These are phyloP conservation scores for Cichladusa arquata DNA, from an alignment of 2,113 vertebrate genomes.

Conservation along the genomic window DNA sequence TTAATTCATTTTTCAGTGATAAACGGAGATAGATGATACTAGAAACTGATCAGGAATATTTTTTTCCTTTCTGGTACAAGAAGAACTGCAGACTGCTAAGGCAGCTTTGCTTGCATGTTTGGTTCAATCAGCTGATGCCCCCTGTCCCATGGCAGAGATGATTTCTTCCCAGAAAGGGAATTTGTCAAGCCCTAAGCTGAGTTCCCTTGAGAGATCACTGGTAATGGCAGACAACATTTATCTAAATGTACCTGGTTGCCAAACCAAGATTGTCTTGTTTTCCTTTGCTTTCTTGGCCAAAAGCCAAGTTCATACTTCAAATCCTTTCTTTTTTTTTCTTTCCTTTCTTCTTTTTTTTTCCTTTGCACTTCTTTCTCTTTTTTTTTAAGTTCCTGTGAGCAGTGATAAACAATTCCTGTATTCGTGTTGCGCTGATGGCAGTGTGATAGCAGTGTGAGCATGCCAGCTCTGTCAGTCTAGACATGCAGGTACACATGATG, in stretches of 20 bases:
- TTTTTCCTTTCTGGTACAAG: fast-evolving
- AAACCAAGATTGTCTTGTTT: background rate
- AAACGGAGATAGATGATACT: background rate
- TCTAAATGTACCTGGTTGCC: background rate
- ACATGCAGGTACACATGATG: constrained; percentile 33
- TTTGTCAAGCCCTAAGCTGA: background rate
- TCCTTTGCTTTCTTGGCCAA: background rate
- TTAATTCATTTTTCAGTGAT: background rate
- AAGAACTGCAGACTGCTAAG: background rate
- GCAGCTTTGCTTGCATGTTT: background rate
- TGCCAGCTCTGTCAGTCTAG: constrained; percentile 24
- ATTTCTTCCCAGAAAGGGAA: background rate
- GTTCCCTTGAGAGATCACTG: background rate
- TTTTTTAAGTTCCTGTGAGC: background rate
- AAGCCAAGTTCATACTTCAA: background rate
- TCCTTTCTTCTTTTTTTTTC: background rate
- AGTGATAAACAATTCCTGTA: background rate
- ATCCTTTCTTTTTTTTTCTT: fast-evolving
- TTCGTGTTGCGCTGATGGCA: fast-evolving
- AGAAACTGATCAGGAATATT: background rate
- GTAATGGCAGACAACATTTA: background rate
- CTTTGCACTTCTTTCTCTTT: background rate
- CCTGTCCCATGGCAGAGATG: background rate
- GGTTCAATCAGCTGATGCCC: background rate
- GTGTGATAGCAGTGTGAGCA: background rate